Evolutionary conservation across 2,797 vertebrate species (phyloP).

Genomic region (Alectoris magna): DNA sequence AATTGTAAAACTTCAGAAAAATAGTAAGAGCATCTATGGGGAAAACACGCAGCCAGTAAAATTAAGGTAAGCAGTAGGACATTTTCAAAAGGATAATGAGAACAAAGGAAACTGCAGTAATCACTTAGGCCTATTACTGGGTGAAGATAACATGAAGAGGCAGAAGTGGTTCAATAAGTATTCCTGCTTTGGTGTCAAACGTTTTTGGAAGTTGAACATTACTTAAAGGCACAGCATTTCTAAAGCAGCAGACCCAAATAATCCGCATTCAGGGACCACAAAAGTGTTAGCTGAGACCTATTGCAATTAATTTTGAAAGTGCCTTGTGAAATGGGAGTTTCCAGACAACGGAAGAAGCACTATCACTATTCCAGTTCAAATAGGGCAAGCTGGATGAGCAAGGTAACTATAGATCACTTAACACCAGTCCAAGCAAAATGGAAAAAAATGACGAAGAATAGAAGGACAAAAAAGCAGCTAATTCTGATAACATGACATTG

Average conservation of each 20-base stretch:
- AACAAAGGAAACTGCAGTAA: conserved; percentile 3
- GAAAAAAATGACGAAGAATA: conserved; percentile 56
- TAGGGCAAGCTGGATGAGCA: conserved; percentile 59
- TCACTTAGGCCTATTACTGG: neutral
- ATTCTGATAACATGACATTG: neutral
- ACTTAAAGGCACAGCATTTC: neutral
- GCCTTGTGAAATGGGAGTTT: conserved; percentile 10
- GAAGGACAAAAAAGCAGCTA: neutral
- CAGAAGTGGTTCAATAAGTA: neutral
- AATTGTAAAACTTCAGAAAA: neutral
- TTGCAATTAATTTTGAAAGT: conserved; percentile 7
- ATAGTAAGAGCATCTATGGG: neutral
- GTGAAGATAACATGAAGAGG: neutral
- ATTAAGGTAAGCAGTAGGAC: neutral
- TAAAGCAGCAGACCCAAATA: conserved; percentile 4
- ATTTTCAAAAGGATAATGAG: neutral
- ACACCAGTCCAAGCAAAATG: conserved; percentile 42
- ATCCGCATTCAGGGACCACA: neutral
- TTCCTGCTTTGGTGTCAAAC: neutral
- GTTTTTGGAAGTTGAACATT: neutral
- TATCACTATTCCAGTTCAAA: conserved; percentile 31
- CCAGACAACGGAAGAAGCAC: neutral
- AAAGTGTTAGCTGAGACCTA: neutral
- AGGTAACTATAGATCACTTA: conserved; percentile 31
- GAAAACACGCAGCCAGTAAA: neutral